Conservation (phyloP, 2,888 invertebrate species). For the Agrypnus murinus region DNA sequence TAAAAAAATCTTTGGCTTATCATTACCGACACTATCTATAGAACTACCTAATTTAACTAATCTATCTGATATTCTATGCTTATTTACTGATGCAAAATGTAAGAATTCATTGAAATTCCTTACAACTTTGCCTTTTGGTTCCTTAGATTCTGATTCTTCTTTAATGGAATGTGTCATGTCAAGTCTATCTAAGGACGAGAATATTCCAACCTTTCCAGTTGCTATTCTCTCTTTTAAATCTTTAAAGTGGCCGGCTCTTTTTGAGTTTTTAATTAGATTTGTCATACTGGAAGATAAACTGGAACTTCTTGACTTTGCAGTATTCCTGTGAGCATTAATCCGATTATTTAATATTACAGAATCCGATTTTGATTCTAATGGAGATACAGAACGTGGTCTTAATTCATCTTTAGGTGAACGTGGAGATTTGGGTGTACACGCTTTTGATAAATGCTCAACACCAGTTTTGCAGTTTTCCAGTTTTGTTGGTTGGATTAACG, state of each 20-base stretch:
- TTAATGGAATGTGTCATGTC: slow-evolving; percentile 69
- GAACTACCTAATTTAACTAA: slow-evolving; percentile 53
- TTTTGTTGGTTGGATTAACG: slow-evolving; percentile 62
- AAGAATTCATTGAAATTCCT: slow-evolving; percentile 91
- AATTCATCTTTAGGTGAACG: slow-evolving; percentile 57
- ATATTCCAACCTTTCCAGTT: slow-evolving; percentile 73
- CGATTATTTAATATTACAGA: slow-evolving; percentile 66
- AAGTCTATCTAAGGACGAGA: slow-evolving; percentile 76
- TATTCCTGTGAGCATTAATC: slow-evolving; percentile 61
- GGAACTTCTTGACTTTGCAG: slow-evolving; percentile 47
- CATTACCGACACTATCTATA: slow-evolving; percentile 49
- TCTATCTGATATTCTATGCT: slow-evolving; percentile 73
- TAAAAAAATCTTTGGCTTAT: slow-evolving; percentile 71
- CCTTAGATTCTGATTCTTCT: slow-evolving; percentile 69
- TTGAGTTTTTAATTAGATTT: slow-evolving; percentile 67
- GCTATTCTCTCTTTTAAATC: slow-evolving; percentile 75
- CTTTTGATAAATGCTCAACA: slow-evolving; percentile 22
- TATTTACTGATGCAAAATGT: slow-evolving; percentile 82
- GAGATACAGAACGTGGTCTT: slow-evolving; percentile 69
- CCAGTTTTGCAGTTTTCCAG: slow-evolving; percentile 51
- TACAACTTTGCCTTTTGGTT: slow-evolving; percentile 73
- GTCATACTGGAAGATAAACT: slow-evolving; percentile 70
- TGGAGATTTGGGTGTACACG: slow-evolving; percentile 42
- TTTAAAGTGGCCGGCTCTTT: slow-evolving; percentile 73
- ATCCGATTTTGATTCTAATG: slow-evolving; percentile 69